These are phyloP conservation scores for Pseudopleuronectes americanus DNA, from an alignment of 2,797 vertebrate genomes.

Conservation along the genomic window DNA sequence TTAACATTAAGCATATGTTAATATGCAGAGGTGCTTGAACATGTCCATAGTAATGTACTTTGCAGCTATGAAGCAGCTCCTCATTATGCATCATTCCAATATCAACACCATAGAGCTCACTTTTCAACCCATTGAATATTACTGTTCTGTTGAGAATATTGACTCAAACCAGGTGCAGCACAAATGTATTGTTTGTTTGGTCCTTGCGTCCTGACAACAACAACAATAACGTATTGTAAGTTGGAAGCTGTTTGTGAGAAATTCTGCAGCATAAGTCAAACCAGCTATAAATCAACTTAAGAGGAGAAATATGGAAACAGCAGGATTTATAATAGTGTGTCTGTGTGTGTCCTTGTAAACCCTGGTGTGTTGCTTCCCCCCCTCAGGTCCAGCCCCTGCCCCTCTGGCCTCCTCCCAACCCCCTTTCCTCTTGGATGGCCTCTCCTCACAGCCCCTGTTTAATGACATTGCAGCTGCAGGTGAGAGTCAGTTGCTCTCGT, in stretches of 20 bases:
- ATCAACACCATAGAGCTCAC: background rate
- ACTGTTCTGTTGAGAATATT: background rate
- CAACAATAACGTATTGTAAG: background rate
- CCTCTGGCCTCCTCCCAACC: constrained; percentile 89
- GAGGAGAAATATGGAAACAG: background rate
- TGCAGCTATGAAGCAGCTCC: no score
- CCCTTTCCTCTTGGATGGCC: constrained; percentile 93
- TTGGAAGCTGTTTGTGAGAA: background rate
- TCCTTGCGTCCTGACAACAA: background rate
- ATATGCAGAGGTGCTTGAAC: no score
- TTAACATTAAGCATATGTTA: background rate
- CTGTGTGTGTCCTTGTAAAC: constrained; percentile 18
- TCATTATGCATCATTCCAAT: background rate
- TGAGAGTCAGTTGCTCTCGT: constrained; percentile 65
- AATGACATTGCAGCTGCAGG: constrained; percentile 92
- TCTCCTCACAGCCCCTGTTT: constrained; percentile 92
- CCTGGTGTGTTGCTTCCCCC: constrained; percentile 53
- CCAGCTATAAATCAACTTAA: background rate
- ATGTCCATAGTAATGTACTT: no score
- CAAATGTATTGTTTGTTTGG: constrained; percentile 1
- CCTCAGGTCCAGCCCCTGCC: constrained; percentile 85
- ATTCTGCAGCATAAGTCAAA: background rate
- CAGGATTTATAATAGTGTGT: background rate
- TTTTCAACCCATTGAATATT: no score
- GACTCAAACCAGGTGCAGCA: background rate